Conservation (phyloP, 2,797 vertebrate species). For the Hephaestus fuliginosus region DNA sequence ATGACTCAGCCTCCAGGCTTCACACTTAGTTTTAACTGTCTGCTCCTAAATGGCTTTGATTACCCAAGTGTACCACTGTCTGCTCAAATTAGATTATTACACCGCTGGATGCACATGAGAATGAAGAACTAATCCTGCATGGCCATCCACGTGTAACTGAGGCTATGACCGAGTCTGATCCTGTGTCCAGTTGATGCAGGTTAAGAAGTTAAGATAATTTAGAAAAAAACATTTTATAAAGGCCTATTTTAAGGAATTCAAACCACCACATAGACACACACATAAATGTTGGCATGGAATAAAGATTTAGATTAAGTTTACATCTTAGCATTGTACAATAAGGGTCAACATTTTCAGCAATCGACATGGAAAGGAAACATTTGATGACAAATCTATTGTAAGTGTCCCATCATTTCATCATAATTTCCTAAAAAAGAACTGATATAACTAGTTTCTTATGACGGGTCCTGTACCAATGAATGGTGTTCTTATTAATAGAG, state of each 20-base stretch:
- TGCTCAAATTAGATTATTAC: conserved; percentile 47
- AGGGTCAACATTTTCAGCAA: not conserved
- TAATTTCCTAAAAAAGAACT: not conserved
- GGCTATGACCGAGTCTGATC: conserved; percentile 18
- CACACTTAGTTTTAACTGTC: conserved; percentile 40
- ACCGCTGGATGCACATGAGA: conserved; percentile 30
- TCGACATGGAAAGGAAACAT: not conserved
- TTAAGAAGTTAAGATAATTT: conserved; percentile 8
- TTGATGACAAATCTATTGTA: not conserved
- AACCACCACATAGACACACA: not conserved
- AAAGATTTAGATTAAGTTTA: not conserved
- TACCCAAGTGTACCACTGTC: conserved; percentile 60
- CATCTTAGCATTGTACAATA: not conserved
- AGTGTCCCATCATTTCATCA: not conserved
- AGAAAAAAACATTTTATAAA: not conserved
- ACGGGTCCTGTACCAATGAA: not conserved
- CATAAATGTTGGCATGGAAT: not conserved
- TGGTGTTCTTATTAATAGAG: not conserved
- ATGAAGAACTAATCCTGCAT: conserved; percentile 8
- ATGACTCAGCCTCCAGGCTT: conserved; percentile 45
- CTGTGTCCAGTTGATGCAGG: conserved; percentile 10
- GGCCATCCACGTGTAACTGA: conserved; percentile 7
- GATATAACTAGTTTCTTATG: not conserved
- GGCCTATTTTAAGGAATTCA: not conserved
- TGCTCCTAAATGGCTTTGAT: conserved; percentile 62